Conservation (phyloP, 2,888 invertebrate species). For the Chaetogeoica ovagalla region DNA sequence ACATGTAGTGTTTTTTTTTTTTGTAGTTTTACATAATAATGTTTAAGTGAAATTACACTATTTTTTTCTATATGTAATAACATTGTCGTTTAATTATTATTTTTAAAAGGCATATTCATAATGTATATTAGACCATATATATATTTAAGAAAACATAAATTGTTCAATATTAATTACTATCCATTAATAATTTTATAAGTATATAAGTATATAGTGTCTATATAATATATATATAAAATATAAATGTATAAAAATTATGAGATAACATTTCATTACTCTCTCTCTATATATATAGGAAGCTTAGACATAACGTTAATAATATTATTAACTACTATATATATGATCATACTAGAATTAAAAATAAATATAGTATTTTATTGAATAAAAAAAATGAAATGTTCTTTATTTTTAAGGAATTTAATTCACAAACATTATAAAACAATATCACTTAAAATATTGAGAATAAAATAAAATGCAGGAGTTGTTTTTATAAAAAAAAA, state of each 20-base stretch:
- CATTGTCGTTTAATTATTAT: no score
- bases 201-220: no score
- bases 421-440: slow-evolving; percentile 50
- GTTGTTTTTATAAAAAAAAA: slow-evolving; percentile 9
- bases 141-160: background rate
- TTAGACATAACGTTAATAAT: background rate
- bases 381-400: slow-evolving; percentile 22
- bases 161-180: no score
- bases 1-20: background rate
- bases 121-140: background rate
- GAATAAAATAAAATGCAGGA: slow-evolving; percentile 28
- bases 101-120: no score
- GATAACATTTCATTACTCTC: slow-evolving; percentile 14
- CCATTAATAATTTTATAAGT: no score
- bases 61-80: background rate
- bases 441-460: slow-evolving; percentile 32
- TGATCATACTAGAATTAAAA: slow-evolving; percentile 11
- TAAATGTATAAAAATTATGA: background rate
- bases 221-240: background rate
- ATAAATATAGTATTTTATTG: slow-evolving; percentile 37
- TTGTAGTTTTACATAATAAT: background rate
- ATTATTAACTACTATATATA: slow-evolving; percentile 22
- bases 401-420: slow-evolving; percentile 42
- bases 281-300: background rate
- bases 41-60: background rate